Conservation (phyloP, 2,888 invertebrate species). For the Gymnosoma rotundatum region DNA sequence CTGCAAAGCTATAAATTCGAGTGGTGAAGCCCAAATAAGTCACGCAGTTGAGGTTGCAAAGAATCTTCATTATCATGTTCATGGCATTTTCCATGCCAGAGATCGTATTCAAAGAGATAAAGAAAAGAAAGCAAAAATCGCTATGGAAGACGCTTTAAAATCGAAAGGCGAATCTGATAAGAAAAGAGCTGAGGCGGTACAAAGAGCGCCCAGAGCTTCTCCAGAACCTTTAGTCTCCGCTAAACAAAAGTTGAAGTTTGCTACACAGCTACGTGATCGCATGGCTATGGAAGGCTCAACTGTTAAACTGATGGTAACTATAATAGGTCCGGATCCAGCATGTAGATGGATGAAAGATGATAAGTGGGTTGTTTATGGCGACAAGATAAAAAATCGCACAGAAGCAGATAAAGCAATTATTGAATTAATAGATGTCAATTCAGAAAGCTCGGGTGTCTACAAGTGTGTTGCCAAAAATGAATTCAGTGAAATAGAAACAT, state of each 20-base stretch:
- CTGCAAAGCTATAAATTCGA: constrained; percentile 87
- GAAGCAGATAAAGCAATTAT: constrained; percentile 88
- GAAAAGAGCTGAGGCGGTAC: constrained; percentile 75
- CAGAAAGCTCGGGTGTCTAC: constrained; percentile 90
- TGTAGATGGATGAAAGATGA: constrained; percentile 91
- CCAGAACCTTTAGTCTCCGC: constrained; percentile 78
- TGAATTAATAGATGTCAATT: constrained; percentile 87
- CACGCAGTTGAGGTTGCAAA: constrained; percentile 83
- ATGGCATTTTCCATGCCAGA: constrained; percentile 81
- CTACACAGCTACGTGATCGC: constrained; percentile 89
- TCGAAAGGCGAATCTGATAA: constrained; percentile 81
- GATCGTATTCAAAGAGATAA: constrained; percentile 78
- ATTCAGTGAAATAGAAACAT: constrained; percentile 88
- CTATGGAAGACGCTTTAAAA: constrained; percentile 81
- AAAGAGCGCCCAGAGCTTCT: constrained; percentile 74
- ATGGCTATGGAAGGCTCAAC: constrained; percentile 89
- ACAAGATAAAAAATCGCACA: constrained; percentile 85
- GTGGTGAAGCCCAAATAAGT: constrained; percentile 84
- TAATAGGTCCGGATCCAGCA: constrained; percentile 87
- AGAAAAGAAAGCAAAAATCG: constrained; percentile 78
- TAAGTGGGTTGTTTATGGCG: constrained; percentile 83
- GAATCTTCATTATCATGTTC: constrained; percentile 83
- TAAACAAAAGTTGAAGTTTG: constrained; percentile 84
- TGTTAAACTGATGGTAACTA: constrained; percentile 90
- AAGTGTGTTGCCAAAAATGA: constrained; percentile 90